Base-by-base conservation (phyloP, 2,888 invertebrate genomes). In the Rhogogaster chlorosoma region DNA sequence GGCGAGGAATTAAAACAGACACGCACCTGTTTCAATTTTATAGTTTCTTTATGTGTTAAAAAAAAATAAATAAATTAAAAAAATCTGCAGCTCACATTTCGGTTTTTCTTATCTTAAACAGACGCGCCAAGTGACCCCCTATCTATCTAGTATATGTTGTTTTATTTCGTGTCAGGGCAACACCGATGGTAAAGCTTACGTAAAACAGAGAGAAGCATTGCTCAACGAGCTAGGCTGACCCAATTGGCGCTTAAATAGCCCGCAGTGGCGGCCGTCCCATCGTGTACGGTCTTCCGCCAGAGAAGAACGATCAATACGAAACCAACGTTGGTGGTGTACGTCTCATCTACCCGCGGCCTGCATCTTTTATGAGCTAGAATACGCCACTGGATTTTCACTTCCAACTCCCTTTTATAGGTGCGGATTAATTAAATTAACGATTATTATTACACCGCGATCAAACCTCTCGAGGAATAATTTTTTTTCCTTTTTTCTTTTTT, bases 221-320 rank as follows among this genome's bases (percentile, higher is more conserved):
- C 83, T 83, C 83, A 83, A 83, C 83, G 83, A 83, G 45, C 67
- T 83, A 88, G 88, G 88, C 88, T 88, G 90, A 89, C 90, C 89
- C 89, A 90, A 90, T 89, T 90, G 89, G 89, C 89, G 89, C 87
- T 89, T 88, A 89, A 89, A 90, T 88, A 88, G 89, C 87, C 88
- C 87, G 88, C 88, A 88, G 88, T 87, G 88, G 88, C 88, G 87
- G 87, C 88, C 67, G 71, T 73, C 9, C 38, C 38, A 22, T 70
- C 49, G 61, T 32, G 61, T 32, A 45, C 42, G 64, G 82, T 61
- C 42, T 64, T 64, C 64, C 38, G 64, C 38, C 38, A 82, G 70
- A 15, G 36, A 85, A 12, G 45, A 87, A 87, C 90, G 90, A 90
- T 89, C 90, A 90, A 89, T 90, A 90, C 89, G 86, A 42, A 10